phyloP scores from a whole-genome alignment of 2,888 invertebrate species.

The Campoplex nolae region DNA sequence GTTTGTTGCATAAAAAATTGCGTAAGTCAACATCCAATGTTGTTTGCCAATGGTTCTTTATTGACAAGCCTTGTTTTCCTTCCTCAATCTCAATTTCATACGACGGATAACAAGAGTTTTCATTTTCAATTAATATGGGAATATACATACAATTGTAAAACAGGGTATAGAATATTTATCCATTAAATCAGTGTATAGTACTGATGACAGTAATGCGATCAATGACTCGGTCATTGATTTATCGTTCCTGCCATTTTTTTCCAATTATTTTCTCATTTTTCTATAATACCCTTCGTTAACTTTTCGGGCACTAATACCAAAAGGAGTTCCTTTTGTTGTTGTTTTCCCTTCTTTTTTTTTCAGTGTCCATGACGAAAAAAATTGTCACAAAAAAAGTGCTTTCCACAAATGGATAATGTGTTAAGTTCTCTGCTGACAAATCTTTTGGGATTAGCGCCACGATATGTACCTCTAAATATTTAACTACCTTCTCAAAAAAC shows the following conservation, averaged over 20 bases:
- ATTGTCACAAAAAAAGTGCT: neutral
- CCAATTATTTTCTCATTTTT: conserved; percentile 53
- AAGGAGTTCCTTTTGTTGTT: neutral
- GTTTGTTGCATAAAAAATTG: conserved; percentile 82
- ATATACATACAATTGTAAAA: conserved; percentile 71
- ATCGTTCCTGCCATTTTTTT: conserved; percentile 18
- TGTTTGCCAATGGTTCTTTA: conserved; percentile 68
- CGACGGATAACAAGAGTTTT: conserved; percentile 71
- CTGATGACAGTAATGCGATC: conserved; percentile 61
- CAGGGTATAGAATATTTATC: conserved; percentile 70
- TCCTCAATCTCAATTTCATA: conserved; percentile 38
- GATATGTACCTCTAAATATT: conserved; percentile 45
- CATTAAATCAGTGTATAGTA: conserved; percentile 68
- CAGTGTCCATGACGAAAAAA: neutral
- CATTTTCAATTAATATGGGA: conserved; percentile 61
- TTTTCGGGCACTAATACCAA: conserved; percentile 47
- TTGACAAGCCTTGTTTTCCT: conserved; percentile 66
- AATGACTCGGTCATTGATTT: conserved; percentile 63
- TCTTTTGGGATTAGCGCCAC: conserved; percentile 29
- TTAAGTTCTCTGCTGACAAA: neutral
- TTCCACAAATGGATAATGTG: neutral
- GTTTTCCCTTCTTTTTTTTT: neutral
- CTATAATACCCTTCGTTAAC: conserved; percentile 54
- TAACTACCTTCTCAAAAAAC: neutral
- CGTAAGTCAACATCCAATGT: conserved; percentile 74